Percentiles rank a stretch among this genome's conserved stretches.
phyloP scores from a whole-genome alignment of 2,888 invertebrate genomes.

The Pycnomerus fuliginosus region DNA sequence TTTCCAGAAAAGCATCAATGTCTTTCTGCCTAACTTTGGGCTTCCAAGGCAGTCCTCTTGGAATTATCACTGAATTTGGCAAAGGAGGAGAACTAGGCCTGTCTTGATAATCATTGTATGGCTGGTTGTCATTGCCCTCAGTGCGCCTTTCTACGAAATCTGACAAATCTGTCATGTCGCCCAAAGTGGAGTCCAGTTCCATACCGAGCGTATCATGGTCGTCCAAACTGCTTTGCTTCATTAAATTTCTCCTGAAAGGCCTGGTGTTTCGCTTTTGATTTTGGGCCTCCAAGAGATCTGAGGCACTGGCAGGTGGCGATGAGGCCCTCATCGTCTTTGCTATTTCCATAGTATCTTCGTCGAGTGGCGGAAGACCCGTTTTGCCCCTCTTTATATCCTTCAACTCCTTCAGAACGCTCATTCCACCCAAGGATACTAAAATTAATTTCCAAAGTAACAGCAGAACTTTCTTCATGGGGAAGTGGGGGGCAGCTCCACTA shows the following conservation, averaged over 20 bases:
- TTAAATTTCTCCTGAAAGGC: slow-evolving; percentile 73
- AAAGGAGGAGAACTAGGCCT: slow-evolving; percentile 39
- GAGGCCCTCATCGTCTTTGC: slow-evolving; percentile 91
- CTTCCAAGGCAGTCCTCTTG: slow-evolving; percentile 82
- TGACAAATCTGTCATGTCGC: slow-evolving; percentile 56
- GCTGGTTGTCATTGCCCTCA: slow-evolving; percentile 45
- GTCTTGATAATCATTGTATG: slow-evolving; percentile 44
- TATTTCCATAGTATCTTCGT: slow-evolving; percentile 95
- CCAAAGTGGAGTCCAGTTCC: slow-evolving; percentile 67
- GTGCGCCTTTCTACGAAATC: slow-evolving; percentile 58
- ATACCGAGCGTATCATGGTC: slow-evolving; percentile 73
- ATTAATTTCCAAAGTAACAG: slow-evolving; percentile 94
- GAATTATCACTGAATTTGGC: slow-evolving; percentile 28
- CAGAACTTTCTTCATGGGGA: slow-evolving; percentile 97
- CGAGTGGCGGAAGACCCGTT: slow-evolving; percentile 71
- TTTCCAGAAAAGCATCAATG: slow-evolving; percentile 88
- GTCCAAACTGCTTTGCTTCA: slow-evolving; percentile 90
- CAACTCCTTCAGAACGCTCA: slow-evolving; percentile 74
- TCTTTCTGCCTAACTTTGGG: slow-evolving; percentile 95
- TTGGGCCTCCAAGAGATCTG: slow-evolving; percentile 84
- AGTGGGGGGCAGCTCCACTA: slow-evolving; percentile 93
- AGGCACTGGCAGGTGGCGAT: slow-evolving; percentile 90
- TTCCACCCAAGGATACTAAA: slow-evolving; percentile 89
- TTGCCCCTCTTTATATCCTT: slow-evolving; percentile 71
- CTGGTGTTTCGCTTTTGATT: slow-evolving; percentile 74